Conservation (phyloP, 92 coral and sea anemone genomes). For the Phenganax marumi region DNA sequence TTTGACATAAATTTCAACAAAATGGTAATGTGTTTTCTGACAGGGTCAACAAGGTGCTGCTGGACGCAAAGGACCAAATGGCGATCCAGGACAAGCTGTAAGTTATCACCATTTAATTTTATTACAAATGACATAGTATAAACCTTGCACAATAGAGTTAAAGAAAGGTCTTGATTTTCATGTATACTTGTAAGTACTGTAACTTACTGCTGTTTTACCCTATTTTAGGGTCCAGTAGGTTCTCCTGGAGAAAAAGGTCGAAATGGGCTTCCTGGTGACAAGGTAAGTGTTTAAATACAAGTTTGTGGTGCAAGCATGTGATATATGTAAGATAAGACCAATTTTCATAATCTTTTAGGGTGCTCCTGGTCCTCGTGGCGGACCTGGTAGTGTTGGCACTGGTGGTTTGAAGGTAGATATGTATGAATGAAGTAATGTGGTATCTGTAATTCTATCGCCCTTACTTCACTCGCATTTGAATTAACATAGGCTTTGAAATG, state of each 20-base stretch:
- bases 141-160: too few relatives aligned
- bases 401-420: constrained; percentile 32
- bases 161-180: not conserved
- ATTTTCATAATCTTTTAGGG: constrained; percentile 27
- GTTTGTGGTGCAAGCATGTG: not conserved
- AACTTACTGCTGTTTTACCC: not conserved
- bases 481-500: too few relatives aligned
- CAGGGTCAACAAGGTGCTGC: constrained; percentile 22
- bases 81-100: constrained; percentile 52
- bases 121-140: not conserved
- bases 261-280: not conserved
- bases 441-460: too few relatives aligned
- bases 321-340: too few relatives aligned
- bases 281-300: not conserved
- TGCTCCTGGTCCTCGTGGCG: constrained; percentile 50
- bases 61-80: constrained; percentile 51
- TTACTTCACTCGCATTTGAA: too few relatives aligned
- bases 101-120: not conserved
- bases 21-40: not conserved
- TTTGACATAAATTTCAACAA: not conserved
- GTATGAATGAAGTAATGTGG: not conserved
- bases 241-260: not conserved
- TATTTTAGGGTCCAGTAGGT: constrained; percentile 13
- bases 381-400: constrained; percentile 33
- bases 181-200: not conserved